Evolutionary conservation across 2,888 invertebrate species (phyloP), one percentile per base, ranked within the genome.

Genomic region (Erpobdella octoculata): DNA sequence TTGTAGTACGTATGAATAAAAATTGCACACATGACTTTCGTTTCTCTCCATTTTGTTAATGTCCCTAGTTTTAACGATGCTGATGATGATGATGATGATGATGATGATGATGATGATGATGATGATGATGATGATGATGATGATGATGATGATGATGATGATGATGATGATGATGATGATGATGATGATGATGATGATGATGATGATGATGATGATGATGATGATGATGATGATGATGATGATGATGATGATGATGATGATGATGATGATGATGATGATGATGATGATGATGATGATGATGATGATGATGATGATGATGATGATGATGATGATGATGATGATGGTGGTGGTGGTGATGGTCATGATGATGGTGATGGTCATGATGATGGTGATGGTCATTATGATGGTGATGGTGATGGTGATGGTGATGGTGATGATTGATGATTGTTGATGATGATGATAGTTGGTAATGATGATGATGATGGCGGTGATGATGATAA

Each of bases 231-330:
- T 53, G 8, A 12, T 53, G 53, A 1, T 53, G 1, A 3, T 53
- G 53, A 6, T 9, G 46, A 46, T 53, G 37, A 46, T 0, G 1
- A 41, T 48, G 9, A 28, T 48, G 12, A 53, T 48, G 48, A 3
- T 8, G 66, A 28, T 71, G 59, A 36, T 37, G 68, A 9, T 48
- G 48, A 46, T 21, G 68, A 48, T 35, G 28, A 1, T 53, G 8
- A 9, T 1, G 31, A 53, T 67, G 66, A 59, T 25, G 67, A 66
- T 65, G 21, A 31, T 58, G 70, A 66, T 33, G 59, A 46, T 58
- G 35, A 18, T 9, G 46, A 72, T 31, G 72, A 38, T 41, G 73
- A 72, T 41, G 72, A 59, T 64, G 71, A 70, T 9, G 72, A 68
- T 38, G 67, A 59, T 58, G 68, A 31, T 72, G 53, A 59, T 48